Evolutionary conservation across 2,888 invertebrate genomes (phyloP).

Genomic region (Pandemis heparana): DNA sequence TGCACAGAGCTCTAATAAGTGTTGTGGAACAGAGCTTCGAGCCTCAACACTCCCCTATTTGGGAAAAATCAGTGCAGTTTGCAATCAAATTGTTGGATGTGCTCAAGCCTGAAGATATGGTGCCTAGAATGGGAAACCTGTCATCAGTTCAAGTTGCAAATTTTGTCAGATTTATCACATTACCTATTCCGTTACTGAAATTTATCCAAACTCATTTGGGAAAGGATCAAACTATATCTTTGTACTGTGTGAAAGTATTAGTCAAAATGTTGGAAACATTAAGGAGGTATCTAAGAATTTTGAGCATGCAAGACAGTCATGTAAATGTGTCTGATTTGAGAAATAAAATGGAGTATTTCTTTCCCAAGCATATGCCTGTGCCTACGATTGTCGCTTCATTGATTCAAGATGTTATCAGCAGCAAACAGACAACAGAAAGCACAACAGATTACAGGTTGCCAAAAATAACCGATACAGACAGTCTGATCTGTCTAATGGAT

Average conservation of each 20-base stretch:
- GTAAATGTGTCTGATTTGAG: conserved; percentile 64
- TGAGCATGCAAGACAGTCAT: conserved; percentile 68
- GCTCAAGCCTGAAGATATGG: conserved; percentile 80
- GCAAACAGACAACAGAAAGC: conserved; percentile 52
- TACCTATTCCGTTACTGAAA: conserved; percentile 82
- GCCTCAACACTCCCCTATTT: conserved; percentile 84
- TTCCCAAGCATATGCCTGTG: conserved; percentile 77
- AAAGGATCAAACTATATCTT: conserved; percentile 71
- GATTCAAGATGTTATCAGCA: conserved; percentile 65
- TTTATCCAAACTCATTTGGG: conserved; percentile 67
- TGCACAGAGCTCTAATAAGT: conserved; percentile 87
- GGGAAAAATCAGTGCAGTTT: conserved; percentile 82
- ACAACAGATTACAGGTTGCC: conserved; percentile 68
- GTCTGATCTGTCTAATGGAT: conserved; percentile 70
- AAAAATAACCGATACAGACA: conserved; percentile 63
- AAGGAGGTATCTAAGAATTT: conserved; percentile 80
- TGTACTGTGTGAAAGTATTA: conserved; percentile 80
- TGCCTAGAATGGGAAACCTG: conserved; percentile 75
- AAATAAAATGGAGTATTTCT: conserved; percentile 74
- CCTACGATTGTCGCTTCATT: conserved; percentile 66
- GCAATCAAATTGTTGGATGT: conserved; percentile 73
- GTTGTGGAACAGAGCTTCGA: conserved; percentile 87
- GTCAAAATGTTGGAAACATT: conserved; percentile 85
- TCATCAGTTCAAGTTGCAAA: conserved; percentile 81
- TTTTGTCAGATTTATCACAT: conserved; percentile 77